A percentile compares a stretch with the other conserved stretches of the same genome.
Evolutionary conservation across 2,113 vertebrate species (phyloP).

Genomic region (Numida meleagris): DNA sequence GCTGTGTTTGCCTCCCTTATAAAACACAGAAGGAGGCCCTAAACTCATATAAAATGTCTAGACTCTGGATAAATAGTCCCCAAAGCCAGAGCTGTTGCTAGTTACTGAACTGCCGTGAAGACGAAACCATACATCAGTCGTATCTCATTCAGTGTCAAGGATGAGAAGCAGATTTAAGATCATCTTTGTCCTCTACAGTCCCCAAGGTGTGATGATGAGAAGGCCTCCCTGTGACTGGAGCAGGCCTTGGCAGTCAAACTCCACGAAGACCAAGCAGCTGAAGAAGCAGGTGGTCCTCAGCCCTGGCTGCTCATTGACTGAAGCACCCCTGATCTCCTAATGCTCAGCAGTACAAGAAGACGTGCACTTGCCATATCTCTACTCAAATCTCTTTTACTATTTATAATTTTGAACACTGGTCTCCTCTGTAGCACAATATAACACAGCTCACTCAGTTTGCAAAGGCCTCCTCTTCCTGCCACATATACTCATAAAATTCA

Average conservation of each 20-base stretch:
- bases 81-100: neutral
- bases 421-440: neutral
- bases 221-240: rapidly evolving
- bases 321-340: neutral
- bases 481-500: neutral
- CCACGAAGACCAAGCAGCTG: neutral
- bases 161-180: neutral
- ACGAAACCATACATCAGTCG: neutral
- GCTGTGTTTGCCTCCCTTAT: slow-evolving; percentile 7
- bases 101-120: slow-evolving; percentile 10
- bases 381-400: rapidly evolving
- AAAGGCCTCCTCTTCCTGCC: neutral
- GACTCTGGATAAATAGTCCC: slow-evolving; percentile 64
- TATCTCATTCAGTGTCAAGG: neutral
- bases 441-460: neutral
- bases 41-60: slow-evolving; percentile 63
- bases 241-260: neutral
- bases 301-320: rapidly evolving
- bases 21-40: slow-evolving; percentile 37
- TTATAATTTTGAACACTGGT: neutral
- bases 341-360: rapidly evolving
- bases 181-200: neutral
- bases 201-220: rapidly evolving
- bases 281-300: neutral
- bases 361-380: neutral